Conservation (phyloP, 37 sponge, comb jelly and placozoan genomes). For the Sycon ciliatum region DNA sequence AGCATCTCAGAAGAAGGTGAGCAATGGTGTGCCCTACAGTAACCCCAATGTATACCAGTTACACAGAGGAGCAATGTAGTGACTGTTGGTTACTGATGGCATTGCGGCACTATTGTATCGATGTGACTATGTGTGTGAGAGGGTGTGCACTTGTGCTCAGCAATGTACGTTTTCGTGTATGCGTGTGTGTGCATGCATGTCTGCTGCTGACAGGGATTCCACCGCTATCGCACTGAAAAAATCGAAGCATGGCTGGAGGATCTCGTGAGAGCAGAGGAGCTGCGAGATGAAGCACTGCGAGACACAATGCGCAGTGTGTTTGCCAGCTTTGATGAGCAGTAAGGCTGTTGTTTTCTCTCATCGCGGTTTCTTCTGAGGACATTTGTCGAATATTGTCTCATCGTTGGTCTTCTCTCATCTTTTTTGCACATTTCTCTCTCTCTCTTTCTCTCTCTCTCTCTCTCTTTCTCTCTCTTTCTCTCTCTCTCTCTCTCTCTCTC, state of each 20-base stretch:
- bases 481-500: background rate
- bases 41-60: too few relatives aligned
- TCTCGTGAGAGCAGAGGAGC: slow-evolving; percentile 50
- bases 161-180: background rate
- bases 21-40: too few relatives aligned
- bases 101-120: too few relatives aligned
- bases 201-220: slow-evolving; percentile 16
- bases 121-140: background rate
- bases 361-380: background rate
- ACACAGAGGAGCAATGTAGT: too few relatives aligned
- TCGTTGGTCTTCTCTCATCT: background rate
- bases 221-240: slow-evolving; percentile 55
- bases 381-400: background rate
- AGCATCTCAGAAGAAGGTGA: slow-evolving; percentile 68
- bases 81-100: too few relatives aligned
- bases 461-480: too few relatives aligned
- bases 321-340: slow-evolving; percentile 65
- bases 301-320: slow-evolving; percentile 80
- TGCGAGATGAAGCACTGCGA: slow-evolving; percentile 66
- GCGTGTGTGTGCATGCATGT: background rate
- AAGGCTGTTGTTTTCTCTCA: background rate
- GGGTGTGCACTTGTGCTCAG: background rate
- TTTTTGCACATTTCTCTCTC: background rate
- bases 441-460: too few relatives aligned
- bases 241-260: slow-evolving; percentile 36